Evolutionary conservation across 2,113 vertebrate species (phyloP), one percentile per base, ranked within the genome.

Genomic region (Pygoscelis antarcticus): DNA sequence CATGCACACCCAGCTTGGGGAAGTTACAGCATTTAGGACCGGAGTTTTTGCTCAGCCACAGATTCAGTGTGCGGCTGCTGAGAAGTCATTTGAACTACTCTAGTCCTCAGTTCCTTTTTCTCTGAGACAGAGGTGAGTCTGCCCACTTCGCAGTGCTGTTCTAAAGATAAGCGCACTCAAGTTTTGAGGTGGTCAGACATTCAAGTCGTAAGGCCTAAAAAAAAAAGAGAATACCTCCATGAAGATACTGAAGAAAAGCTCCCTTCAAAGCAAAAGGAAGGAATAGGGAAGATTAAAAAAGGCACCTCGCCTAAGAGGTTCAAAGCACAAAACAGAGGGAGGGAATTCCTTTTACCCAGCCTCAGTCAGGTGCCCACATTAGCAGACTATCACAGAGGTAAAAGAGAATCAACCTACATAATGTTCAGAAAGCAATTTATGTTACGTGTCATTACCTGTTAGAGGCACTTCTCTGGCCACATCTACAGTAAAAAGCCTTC

Each of bases 1-100:
- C 23, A 7, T 0, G 0, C 21, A 55, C 8, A 10, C 4, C 3
- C 0, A 1, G 6, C 68, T 90, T 64, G n/a, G 47, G 34, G 55
- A 26, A 69, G 16, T 18, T 27, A 44, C 0, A 2, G 42, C 11
- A 38, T 61, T 84, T 65, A 51, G 29, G 44, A 81, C 30, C 4
- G 13, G 22, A 79, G 47, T 6, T 78, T 87, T 68, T 76, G 18
- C n/a, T 91, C 11, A 72, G 32, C 4, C 12, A 27, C 11, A 76
- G 40, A 38, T 49, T 71, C 17, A 55, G 36, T 23, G 17, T 82
- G 65, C 13, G 4, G 38, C 44, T 79, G 46, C 62, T 40, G 17
- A 89, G 75, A 82, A 85, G 47, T 85, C 36, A 82, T 22, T 87
- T 78, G 47, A 90, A 60, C 57, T 87, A 69, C 77, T 93, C 62